Base-by-base conservation (phyloP, 2,888 invertebrate genomes). In the Deilephila porcellus region DNA sequence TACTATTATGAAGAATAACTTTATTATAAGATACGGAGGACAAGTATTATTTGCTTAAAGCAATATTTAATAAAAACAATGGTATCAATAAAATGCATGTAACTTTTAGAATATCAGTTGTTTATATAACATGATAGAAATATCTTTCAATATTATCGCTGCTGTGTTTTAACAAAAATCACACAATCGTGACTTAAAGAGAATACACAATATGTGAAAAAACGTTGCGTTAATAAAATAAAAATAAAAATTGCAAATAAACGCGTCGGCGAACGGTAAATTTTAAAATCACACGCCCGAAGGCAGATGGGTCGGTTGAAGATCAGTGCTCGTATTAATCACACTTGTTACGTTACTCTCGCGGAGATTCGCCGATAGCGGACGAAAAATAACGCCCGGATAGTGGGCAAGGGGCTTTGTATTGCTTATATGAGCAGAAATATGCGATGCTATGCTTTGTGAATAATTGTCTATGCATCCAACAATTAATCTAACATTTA, bases 291-390 rank as follows among this genome's bases (percentile, higher is more conserved):
- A 63, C 72, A 52, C 53, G 70, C 86, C 87, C 78, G 76, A 79
- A 85, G 90, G 89, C 89, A 87, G 88, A 88, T 89, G 86, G 83
- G 81, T 85, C 81, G 83, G 82, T 85, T 85, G 82, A 84, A 82
- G 85, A 85, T 86, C 85, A 78, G 81, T 78, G 74, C 74, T 79
- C 80, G 77, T 87, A 92, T 93, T 93, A 92, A 93, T 93, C 93
- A 93, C 90, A 84, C 90, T 88, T 91, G 92, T 92, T 91, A 87
- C 72, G 56, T 56, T 72, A 25, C 86, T 81, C 82, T 76, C 80
- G 77, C 76, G 63, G 80, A 91, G 93, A 93, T 93, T 83, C 80
- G 75, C 85, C 85, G 93, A 93, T 93, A 93, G 90, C 86, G 85
- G 76, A 85, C 89, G 90, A 91, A 85, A 90, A 90, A 91, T 92